phyloP scores from a whole-genome alignment of 2,797 vertebrate species.

The Gymnopithys bicolor region DNA sequence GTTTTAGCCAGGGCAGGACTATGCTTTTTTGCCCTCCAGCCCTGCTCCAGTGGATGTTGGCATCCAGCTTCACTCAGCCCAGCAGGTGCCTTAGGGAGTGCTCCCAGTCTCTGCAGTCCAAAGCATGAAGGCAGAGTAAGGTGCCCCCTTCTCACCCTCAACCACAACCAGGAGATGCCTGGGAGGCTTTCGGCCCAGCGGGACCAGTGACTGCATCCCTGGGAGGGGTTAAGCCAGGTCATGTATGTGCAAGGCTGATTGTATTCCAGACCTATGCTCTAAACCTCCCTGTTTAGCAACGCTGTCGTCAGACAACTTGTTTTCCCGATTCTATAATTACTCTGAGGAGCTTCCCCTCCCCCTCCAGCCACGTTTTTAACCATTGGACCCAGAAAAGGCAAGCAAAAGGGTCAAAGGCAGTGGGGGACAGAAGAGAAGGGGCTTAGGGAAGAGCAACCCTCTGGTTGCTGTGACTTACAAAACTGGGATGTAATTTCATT shows the following conservation, averaged over 20 bases:
- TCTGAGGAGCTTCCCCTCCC: constrained; percentile 41
- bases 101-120: neutral
- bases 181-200: neutral
- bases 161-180: neutral
- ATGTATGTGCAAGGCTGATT: constrained; percentile 45
- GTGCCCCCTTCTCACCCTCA: neutral
- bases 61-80: neutral
- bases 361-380: neutral
- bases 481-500: neutral
- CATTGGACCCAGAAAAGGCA: constrained; percentile 40
- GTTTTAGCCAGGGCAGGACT: neutral
- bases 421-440: neutral
- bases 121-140: rapidly evolving
- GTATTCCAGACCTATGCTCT: constrained; percentile 72
- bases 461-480: neutral
- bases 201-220: constrained; percentile 3
- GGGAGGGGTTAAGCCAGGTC: constrained; percentile 64
- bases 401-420: neutral
- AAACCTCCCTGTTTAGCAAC: constrained; percentile 68
- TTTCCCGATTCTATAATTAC: constrained; percentile 75
- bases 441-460: neutral
- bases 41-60: neutral
- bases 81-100: neutral
- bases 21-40: neutral
- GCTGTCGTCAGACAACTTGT: constrained; percentile 73